Conservation (phyloP, 2,113 vertebrate species). For the Dolichotis patagonum region DNA sequence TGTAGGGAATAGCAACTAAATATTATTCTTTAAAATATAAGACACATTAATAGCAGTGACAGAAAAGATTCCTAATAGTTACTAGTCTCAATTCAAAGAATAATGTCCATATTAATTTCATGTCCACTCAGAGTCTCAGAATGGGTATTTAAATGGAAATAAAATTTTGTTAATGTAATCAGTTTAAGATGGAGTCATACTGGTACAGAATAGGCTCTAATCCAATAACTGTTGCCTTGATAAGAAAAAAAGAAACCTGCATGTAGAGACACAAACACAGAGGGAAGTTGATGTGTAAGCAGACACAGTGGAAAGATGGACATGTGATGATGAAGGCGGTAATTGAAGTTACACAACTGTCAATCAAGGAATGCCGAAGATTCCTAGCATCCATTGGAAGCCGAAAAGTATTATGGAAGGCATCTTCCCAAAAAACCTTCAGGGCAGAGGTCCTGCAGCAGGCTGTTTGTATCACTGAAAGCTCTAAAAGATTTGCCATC, state of each 20-base stretch:
- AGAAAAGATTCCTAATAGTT: neutral
- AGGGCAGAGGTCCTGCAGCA: neutral
- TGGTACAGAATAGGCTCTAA: neutral
- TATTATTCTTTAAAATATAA: neutral
- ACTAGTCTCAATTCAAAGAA: neutral
- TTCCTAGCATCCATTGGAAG: neutral
- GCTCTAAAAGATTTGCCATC: neutral
- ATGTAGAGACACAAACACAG: neutral
- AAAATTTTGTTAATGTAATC: neutral
- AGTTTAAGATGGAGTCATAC: neutral
- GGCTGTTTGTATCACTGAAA: neutral
- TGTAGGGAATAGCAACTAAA: neutral
- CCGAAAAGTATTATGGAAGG: neutral
- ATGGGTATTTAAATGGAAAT: conserved; percentile 12
- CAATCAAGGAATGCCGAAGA: neutral
- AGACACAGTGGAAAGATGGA: neutral
- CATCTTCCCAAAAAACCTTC: neutral
- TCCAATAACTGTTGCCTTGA: neutral
- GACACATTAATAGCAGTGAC: neutral
- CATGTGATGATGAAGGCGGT: neutral
- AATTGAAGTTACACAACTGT: neutral
- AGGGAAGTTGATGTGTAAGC: neutral
- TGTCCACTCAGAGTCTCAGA: neutral
- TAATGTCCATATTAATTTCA: neutral
- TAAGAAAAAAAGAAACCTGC: neutral